phyloP scores from a whole-genome alignment of 2,113 vertebrate species.

The Semnornis frantzii region DNA sequence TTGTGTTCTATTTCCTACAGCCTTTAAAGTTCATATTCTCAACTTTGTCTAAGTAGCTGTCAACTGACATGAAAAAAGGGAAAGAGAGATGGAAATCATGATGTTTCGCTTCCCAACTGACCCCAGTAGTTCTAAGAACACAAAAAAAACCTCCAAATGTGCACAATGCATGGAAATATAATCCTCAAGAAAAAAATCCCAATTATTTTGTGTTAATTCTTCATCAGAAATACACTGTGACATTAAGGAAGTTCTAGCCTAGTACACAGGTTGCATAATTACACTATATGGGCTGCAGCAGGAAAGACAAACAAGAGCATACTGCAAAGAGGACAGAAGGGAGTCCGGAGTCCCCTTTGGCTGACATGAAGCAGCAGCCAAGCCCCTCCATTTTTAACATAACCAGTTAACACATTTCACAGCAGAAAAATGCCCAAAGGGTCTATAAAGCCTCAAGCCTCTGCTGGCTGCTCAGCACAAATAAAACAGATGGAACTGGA shows the following conservation, averaged over 20 bases:
- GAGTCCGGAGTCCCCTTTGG: too few species aligned
- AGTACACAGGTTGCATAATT: not conserved
- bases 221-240: not conserved
- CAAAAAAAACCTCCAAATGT: not conserved
- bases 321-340: not conserved
- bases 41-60: not conserved
- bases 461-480: not conserved
- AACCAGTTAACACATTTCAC: not conserved
- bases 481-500: not conserved
- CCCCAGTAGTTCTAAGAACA: not conserved
- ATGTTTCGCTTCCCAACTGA: not conserved
- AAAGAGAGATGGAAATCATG: not conserved
- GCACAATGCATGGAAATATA: not conserved
- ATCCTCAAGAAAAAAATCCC: not conserved
- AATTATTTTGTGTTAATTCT: not conserved
- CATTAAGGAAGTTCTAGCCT: not conserved
- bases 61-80: not conserved
- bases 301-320: too few species aligned
- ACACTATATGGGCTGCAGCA: accelerated
- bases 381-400: not conserved
- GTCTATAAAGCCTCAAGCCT: not conserved
- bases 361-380: not conserved
- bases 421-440: not conserved
- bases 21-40: not conserved
- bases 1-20: not conserved